Evolutionary conservation across 2,113 vertebrate species (phyloP).

Genomic region (Paramormyrops kingsleyae): DNA sequence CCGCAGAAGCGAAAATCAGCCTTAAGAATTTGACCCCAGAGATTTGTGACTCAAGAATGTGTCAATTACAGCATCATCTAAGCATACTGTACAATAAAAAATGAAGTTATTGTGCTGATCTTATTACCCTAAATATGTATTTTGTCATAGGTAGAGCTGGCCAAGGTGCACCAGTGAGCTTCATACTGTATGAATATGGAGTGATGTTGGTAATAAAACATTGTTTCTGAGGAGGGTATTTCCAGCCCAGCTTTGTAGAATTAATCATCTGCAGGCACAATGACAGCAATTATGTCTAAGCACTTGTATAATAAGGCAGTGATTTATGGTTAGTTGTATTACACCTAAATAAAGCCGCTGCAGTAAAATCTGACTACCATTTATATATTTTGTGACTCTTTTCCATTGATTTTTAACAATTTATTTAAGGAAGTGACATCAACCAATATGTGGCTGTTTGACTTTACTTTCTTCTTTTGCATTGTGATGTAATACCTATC

Average conservation of each 20-base stretch:
- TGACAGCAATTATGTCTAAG: background rate
- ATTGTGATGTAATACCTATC: background rate
- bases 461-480: background rate
- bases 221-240: background rate
- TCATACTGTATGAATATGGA: background rate
- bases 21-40: background rate
- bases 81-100: background rate
- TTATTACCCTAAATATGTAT: background rate
- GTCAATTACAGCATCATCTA: background rate
- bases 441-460: background rate
- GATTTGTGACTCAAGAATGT: background rate
- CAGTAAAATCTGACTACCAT: background rate
- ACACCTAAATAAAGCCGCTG: background rate
- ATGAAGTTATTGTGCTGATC: background rate
- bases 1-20: background rate
- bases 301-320: background rate
- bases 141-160: background rate
- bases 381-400: background rate
- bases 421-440: background rate
- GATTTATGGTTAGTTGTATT: background rate
- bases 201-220: background rate
- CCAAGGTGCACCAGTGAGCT: background rate
- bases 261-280: background rate
- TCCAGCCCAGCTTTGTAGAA: background rate
- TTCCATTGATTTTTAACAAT: background rate